These are phyloP conservation scores for Micrastur ruficollis DNA, from an alignment of 2,797 vertebrate species.

Conservation along the genomic window DNA sequence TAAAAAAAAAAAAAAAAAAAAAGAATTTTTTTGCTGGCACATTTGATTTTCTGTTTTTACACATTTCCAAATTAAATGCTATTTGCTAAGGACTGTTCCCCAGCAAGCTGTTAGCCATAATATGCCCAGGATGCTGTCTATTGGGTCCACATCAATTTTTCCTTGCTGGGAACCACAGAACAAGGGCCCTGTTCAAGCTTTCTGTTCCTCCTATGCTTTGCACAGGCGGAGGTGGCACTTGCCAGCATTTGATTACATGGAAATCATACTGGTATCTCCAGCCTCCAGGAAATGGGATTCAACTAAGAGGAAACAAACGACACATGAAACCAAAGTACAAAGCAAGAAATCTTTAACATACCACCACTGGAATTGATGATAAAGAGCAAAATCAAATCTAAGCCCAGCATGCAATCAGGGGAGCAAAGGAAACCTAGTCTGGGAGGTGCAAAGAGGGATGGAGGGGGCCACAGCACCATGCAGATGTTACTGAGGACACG, in stretches of 20 bases:
- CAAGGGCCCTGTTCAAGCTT: not conserved
- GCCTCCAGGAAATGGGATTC: accelerated
- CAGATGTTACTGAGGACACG: accelerated
- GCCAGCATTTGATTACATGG: not conserved
- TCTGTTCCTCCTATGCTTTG: not conserved
- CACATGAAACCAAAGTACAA: not conserved
- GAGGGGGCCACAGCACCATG: accelerated
- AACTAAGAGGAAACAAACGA: not conserved
- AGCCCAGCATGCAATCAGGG: not conserved
- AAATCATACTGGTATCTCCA: not conserved
- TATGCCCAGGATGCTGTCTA: not conserved
- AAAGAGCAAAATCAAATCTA: not conserved
- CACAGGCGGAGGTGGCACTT: not conserved
- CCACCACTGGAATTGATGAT: not conserved
- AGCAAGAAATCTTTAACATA: not conserved
- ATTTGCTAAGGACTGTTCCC: not conserved
- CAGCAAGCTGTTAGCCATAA: not conserved
- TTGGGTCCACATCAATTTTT: not conserved
- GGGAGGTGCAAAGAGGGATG: not conserved
- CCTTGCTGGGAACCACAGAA: not conserved
- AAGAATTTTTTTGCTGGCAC: not conserved
- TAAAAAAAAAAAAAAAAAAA: not conserved
- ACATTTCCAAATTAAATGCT: not conserved
- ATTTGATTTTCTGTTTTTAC: not conserved
- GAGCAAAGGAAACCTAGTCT: not conserved